phyloP scores from a whole-genome alignment of 2,113 vertebrate genomes.

The Leiothrix lutea region DNA sequence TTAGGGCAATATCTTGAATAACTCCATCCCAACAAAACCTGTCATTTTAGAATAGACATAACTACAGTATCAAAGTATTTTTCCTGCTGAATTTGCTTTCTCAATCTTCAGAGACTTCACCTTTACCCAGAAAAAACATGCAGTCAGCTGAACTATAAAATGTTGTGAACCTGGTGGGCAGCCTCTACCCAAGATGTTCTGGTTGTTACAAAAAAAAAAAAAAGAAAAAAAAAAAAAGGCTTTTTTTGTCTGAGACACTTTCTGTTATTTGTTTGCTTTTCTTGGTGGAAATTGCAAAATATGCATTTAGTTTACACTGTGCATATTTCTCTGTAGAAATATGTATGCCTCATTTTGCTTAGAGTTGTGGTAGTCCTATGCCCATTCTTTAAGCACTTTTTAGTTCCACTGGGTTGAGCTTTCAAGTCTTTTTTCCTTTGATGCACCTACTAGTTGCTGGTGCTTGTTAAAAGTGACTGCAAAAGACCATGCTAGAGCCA shows the following conservation, averaged over 20 bases:
- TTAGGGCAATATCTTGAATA: not conserved
- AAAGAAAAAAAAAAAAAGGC: too few relatives aligned
- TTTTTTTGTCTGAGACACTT: not conserved
- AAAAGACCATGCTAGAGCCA: not conserved
- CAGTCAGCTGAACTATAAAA: not conserved
- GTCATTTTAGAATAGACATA: not conserved
- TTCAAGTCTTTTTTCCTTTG: not conserved
- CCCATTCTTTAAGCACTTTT: not conserved
- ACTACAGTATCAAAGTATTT: not conserved
- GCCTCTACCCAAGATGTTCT: not conserved
- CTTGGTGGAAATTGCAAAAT: not conserved
- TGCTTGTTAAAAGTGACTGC: not conserved
- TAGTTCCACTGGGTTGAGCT: not conserved
- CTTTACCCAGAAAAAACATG: not conserved
- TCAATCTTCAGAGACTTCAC: not conserved
- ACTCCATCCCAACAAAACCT: not conserved
- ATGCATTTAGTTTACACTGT: not conserved
- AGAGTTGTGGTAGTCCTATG: not conserved
- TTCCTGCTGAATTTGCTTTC: conserved; percentile 37
- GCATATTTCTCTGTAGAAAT: not conserved
- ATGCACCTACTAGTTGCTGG: not conserved
- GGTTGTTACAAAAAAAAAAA: not conserved
- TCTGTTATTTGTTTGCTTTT: not conserved
- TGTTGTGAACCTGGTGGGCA: not conserved
- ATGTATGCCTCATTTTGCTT: not conserved